These are phyloP conservation scores for Resseliella maxima DNA, from an alignment of 2,888 invertebrate species.

Conservation along the genomic window DNA sequence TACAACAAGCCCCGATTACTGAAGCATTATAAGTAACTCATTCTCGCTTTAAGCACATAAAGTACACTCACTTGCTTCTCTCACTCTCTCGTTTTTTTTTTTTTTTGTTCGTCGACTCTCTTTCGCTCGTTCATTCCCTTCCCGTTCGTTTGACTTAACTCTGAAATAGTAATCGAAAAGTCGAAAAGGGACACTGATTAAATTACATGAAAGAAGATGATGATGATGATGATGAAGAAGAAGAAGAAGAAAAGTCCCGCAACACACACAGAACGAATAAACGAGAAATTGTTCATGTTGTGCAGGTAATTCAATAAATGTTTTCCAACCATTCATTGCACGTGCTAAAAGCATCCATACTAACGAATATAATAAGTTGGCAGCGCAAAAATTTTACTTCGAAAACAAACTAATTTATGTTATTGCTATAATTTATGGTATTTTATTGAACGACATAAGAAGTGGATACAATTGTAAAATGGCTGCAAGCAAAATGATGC, in stretches of 20 bases:
- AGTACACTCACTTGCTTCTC: background rate
- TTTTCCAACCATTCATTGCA: background rate
- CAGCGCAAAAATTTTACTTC: background rate
- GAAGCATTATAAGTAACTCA: constrained; percentile 11
- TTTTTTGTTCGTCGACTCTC: background rate
- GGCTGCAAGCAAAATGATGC: background rate
- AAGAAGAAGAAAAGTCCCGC: too few species aligned
- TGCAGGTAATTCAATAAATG: constrained; percentile 27
- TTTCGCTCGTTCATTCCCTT: too few species aligned
- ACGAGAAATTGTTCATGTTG: background rate
- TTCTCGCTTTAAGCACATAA: background rate
- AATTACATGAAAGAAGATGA: constrained; percentile 9
- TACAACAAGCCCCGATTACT: constrained; percentile 12
- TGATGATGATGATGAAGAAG: too few species aligned
- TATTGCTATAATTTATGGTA: constrained; percentile 26
- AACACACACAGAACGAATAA: too few species aligned
- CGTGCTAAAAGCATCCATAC: background rate
- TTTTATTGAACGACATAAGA: background rate
- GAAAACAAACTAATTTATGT: constrained; percentile 22
- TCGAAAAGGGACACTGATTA: constrained; percentile 22
- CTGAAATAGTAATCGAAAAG: constrained; percentile 22
- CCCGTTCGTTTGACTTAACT: too few species aligned
- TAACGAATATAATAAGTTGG: background rate
- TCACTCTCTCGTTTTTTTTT: background rate
- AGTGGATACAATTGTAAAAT: background rate